phyloP scores from a whole-genome alignment of 2,113 vertebrate species.

The Conger conger region DNA sequence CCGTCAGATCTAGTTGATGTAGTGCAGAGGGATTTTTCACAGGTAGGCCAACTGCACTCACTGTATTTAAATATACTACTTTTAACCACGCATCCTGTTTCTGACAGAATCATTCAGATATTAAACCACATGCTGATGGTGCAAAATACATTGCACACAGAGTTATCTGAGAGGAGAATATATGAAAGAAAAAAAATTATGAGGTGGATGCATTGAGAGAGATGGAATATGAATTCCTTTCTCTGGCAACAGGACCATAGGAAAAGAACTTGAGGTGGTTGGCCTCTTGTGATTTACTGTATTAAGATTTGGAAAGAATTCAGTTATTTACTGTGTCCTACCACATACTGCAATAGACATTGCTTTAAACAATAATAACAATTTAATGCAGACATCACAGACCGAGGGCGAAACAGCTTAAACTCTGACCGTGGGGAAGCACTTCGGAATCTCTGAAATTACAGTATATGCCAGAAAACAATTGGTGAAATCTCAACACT shows the following conservation, averaged over 20 bases:
- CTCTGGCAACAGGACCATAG: too few species aligned
- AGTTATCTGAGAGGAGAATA: background rate
- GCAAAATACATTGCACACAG: background rate
- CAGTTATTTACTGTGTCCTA: conserved; percentile 65
- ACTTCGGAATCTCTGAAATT: background rate
- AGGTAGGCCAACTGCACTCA: background rate
- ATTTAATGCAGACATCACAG: background rate
- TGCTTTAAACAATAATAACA: background rate
- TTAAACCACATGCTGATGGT: background rate
- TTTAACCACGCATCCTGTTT: background rate
- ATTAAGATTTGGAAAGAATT: conserved; percentile 64
- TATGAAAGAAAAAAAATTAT: background rate
- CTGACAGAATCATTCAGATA: background rate
- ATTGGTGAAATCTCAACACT: too few species aligned
- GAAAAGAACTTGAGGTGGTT: too few species aligned
- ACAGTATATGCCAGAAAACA: background rate
- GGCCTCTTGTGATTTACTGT: conserved; percentile 61
- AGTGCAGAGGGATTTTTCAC: too few species aligned
- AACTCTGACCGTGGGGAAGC: background rate
- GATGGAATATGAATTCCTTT: conserved; percentile 64
- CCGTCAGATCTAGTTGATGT: too few species aligned
- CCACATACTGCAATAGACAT: background rate
- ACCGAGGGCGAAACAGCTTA: background rate
- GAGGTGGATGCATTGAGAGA: conserved; percentile 61
- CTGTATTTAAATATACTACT: background rate